These are phyloP conservation scores for Chloebia gouldiae DNA, from an alignment of 2,113 vertebrate genomes.

Conservation along the genomic window DNA sequence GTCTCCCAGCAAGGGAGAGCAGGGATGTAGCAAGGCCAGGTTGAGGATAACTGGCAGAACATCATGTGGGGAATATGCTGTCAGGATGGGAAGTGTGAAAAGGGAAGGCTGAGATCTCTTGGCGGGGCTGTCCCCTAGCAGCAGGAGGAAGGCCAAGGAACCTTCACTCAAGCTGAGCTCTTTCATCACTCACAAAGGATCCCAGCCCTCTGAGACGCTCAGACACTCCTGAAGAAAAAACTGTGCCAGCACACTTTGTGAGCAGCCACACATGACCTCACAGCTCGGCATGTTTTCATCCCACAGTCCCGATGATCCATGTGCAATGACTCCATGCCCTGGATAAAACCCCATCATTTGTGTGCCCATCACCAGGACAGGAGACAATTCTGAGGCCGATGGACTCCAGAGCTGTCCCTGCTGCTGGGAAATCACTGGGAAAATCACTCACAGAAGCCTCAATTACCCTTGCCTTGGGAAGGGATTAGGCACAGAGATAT, in stretches of 20 bases:
- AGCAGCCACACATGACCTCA: background rate
- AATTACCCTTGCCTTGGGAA: background rate
- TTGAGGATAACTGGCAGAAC: background rate
- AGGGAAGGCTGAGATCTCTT: slow-evolving; percentile 15
- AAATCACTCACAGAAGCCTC: background rate
- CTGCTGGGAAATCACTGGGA: background rate
- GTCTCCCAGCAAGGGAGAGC: background rate
- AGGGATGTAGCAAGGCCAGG: background rate
- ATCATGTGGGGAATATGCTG: background rate
- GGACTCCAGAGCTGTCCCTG: background rate
- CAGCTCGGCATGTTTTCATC: background rate
- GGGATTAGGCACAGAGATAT: background rate
- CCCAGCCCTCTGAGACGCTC: background rate
- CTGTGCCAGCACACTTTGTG: background rate
- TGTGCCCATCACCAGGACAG: background rate
- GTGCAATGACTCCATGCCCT: background rate
- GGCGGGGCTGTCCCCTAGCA: background rate
- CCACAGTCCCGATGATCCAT: fast-evolving
- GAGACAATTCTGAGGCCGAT: fast-evolving
- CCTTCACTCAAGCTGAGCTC: background rate
- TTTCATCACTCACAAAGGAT: background rate
- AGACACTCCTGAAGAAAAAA: background rate
- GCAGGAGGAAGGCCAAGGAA: background rate
- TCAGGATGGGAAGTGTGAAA: background rate
- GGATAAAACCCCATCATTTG: background rate